Percentiles rank a stretch among this genome's conserved stretches.
Conservation (phyloP, 1,140 invertebrate genomes). For the Teleopsis dalmanni region DNA sequence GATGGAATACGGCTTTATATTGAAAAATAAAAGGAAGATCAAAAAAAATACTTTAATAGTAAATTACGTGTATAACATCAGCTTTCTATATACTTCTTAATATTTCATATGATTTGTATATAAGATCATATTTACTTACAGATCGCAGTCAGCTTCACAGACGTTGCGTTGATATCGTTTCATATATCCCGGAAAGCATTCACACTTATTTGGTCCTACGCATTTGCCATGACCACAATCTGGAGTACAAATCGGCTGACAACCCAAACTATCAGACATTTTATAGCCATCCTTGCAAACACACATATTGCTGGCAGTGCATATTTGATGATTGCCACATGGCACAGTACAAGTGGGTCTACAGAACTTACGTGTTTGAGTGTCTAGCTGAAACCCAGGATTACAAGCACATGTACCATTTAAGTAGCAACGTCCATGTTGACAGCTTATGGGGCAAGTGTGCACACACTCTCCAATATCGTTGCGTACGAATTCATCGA, state of each 20-base stretch:
- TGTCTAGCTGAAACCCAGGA: conserved; percentile 52
- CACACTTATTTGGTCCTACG: conserved; percentile 51
- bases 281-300: conserved; percentile 53
- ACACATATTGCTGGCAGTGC: conserved; percentile 51
- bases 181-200: conserved; percentile 48
- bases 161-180: conserved; percentile 32
- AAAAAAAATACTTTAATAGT: neutral
- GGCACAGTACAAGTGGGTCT: conserved; percentile 38
- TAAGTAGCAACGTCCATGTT: conserved; percentile 42
- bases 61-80: neutral
- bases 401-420: conserved; percentile 54
- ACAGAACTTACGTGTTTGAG: conserved; percentile 46
- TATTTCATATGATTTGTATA: no score
- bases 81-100: neutral
- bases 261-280: conserved; percentile 25
- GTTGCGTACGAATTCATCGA: conserved; percentile 51
- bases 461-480: conserved; percentile 29
- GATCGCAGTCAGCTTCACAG: conserved; percentile 37
- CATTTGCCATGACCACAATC: conserved; percentile 54
- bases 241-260: conserved; percentile 34
- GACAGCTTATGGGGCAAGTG: conserved; percentile 37
- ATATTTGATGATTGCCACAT: conserved; percentile 43
- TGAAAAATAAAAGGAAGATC: no score
- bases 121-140: conserved; percentile 20
- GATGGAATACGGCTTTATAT: no score